phyloP scores from a whole-genome alignment of 2,797 vertebrate species.

The Allobates femoralis region DNA sequence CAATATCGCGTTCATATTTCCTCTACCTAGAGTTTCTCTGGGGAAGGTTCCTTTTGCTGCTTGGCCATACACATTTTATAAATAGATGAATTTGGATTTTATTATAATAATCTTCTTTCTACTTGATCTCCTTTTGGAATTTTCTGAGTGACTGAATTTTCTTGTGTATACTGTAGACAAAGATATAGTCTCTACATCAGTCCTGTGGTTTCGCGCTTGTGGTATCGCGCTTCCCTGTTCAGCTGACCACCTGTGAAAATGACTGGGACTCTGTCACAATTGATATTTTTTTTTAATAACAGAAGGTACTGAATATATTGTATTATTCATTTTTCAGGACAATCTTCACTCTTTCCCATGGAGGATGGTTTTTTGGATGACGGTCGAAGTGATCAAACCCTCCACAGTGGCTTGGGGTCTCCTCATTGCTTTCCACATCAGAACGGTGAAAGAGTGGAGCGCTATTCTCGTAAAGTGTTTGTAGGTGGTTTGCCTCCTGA shows the following conservation, averaged over 20 bases:
- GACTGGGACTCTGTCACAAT: background rate
- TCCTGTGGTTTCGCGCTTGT: background rate
- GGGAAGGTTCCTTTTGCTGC: background rate
- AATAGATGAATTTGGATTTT: background rate
- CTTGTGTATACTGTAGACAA: background rate
- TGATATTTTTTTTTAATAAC: background rate
- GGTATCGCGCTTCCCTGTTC: background rate
- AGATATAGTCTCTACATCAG: background rate
- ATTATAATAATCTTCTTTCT: background rate
- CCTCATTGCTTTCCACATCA: conserved; percentile 97
- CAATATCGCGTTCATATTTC: background rate
- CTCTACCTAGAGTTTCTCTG: background rate
- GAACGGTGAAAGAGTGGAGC: conserved; percentile 95
- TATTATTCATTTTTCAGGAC: conserved; percentile 78
- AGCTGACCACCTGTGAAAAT: background rate
- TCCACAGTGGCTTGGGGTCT: conserved; percentile 89
- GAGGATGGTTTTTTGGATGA: conserved; percentile 97
- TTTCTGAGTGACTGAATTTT: background rate
- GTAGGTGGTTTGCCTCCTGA: conserved; percentile 96
- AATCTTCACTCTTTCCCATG: conserved; percentile 97
- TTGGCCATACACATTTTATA: background rate
- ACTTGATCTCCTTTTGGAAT: background rate
- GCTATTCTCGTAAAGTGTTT: conserved; percentile 97
- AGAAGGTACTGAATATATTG: background rate
- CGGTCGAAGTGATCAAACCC: conserved; percentile 90